A percentile compares a stretch with the other conserved stretches of the same genome.
Conservation (phyloP, 2,113 vertebrate species). For the Oryzias javanicus region DNA sequence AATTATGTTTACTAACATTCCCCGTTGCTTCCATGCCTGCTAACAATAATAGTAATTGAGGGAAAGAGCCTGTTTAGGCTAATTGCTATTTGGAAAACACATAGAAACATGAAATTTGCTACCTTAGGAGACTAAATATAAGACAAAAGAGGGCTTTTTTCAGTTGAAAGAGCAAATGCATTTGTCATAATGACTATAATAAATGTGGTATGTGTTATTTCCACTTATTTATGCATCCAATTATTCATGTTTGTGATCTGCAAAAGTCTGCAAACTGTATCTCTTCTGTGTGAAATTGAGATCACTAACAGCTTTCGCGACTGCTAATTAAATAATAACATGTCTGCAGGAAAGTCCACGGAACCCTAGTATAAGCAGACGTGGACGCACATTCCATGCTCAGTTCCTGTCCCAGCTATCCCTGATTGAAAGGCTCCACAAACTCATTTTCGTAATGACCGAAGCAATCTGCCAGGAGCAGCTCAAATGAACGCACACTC, state of each 20-base stretch:
- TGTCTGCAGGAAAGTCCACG: too few species aligned
- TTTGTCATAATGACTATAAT: conserved; percentile 1
- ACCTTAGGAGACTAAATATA: conserved; percentile 9
- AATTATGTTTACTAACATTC: conserved; percentile 8
- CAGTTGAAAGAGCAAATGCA: not conserved
- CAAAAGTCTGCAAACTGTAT: not conserved
- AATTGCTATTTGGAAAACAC: conserved; percentile 17
- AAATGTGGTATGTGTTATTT: conserved; percentile 5
- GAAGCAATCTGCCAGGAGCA: too few species aligned
- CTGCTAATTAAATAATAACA: too few species aligned
- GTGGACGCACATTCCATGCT: too few species aligned
- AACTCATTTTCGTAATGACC: too few species aligned
- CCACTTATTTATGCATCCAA: not conserved
- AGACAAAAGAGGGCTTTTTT: not conserved
- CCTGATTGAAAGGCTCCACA: too few species aligned
- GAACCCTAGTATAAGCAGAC: too few species aligned
- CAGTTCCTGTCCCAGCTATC: too few species aligned
- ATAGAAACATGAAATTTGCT: conserved; percentile 2
- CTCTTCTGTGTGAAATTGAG: too few species aligned
- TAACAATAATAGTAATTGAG: conserved; percentile 11
- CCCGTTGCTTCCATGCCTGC: conserved; percentile 16
- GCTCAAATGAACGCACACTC: too few species aligned
- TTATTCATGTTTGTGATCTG: not conserved
- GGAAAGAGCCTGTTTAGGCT: conserved; percentile 10
- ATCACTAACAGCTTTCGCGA: too few species aligned